Evolutionary conservation across 2,888 invertebrate species (phyloP).

Genomic region (Rhagonycha fulva): DNA sequence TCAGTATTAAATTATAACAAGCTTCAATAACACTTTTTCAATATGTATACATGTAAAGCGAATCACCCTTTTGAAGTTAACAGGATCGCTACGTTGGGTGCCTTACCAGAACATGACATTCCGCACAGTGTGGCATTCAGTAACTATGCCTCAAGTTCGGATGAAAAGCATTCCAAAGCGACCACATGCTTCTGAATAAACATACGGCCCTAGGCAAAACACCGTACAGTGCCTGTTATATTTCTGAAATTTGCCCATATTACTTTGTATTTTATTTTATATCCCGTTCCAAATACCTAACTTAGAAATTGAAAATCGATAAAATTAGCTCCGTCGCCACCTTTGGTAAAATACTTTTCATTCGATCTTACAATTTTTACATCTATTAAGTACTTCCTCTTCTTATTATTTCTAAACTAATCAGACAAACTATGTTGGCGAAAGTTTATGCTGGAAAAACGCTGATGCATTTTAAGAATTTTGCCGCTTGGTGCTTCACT

Average conservation of each 20-base stretch:
- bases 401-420: background rate
- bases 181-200: constrained; percentile 55
- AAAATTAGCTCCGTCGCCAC: background rate
- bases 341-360: background rate
- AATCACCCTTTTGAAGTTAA: constrained; percentile 37
- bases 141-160: constrained; percentile 56
- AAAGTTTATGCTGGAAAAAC: background rate
- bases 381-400: background rate
- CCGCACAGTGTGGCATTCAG: constrained; percentile 52
- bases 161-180: constrained; percentile 55
- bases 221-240: constrained; percentile 24
- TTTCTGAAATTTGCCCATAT: constrained; percentile 26
- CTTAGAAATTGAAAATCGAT: background rate
- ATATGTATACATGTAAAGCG: constrained; percentile 14
- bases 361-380: background rate
- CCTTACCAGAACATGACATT: constrained; percentile 52
- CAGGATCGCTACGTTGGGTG: constrained; percentile 25
- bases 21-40: background rate
- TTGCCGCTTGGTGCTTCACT: no score
- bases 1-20: background rate
- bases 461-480: no score
- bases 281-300: background rate
- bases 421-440: background rate
- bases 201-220: constrained; percentile 40
- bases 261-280: constrained; percentile 26